These are phyloP conservation scores for Papilio gigon DNA, from an alignment of 2,888 invertebrate species.

Conservation along the genomic window DNA sequence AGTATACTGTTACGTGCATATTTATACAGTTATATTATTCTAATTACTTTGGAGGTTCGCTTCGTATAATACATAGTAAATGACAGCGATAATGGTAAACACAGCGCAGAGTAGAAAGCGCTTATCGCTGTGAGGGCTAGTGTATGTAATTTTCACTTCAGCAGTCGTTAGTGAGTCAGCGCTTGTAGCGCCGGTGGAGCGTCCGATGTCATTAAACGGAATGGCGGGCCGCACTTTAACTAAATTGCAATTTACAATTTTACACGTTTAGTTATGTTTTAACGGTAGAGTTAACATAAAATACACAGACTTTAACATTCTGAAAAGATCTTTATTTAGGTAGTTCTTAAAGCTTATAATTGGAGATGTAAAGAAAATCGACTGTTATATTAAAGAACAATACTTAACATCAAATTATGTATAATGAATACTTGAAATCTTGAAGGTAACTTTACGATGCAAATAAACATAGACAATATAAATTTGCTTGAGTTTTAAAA, in stretches of 20 bases:
- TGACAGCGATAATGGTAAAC: constrained; percentile 23
- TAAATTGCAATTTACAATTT: constrained; percentile 61
- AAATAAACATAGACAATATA: background rate
- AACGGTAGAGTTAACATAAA: background rate
- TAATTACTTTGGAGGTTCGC: background rate
- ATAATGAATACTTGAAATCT: background rate
- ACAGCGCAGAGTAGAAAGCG: constrained; percentile 20
- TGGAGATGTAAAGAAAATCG: too few relatives aligned
- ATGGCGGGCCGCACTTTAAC: constrained; percentile 50
- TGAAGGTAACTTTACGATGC: background rate
- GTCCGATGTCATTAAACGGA: constrained; percentile 45
- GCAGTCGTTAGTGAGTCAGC: constrained; percentile 42
- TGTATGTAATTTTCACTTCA: constrained; percentile 35
- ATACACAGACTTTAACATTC: too few relatives aligned
- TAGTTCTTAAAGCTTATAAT: too few relatives aligned
- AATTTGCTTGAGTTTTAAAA: constrained; percentile 1
- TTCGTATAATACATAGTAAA: constrained; percentile 25
- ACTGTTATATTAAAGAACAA: too few relatives aligned
- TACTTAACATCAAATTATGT: too few relatives aligned
- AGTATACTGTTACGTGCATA: background rate
- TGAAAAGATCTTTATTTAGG: too few relatives aligned
- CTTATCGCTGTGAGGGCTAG: background rate
- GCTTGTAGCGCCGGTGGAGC: constrained; percentile 25
- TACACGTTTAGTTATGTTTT: constrained; percentile 7
- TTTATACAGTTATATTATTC: background rate